phyloP scores from a whole-genome alignment of 2,888 invertebrate species.

The Hedychridium roseum region DNA sequence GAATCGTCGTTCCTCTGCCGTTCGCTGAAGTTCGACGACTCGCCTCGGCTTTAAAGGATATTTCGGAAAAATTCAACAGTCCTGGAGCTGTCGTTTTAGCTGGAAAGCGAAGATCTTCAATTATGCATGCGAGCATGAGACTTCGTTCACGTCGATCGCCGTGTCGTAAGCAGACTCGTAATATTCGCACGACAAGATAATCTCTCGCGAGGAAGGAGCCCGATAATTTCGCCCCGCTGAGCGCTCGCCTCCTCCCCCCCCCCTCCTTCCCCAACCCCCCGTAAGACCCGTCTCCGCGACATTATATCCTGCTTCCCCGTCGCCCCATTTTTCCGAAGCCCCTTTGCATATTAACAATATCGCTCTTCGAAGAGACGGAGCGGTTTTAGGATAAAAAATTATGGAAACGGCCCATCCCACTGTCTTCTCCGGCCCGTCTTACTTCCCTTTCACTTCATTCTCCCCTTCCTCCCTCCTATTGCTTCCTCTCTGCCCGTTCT shows the following conservation, averaged over 20 bases:
- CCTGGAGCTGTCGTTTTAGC: no score
- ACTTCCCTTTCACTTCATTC: slow-evolving; percentile 38
- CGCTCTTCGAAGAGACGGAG: slow-evolving; percentile 53
- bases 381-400: slow-evolving; percentile 59
- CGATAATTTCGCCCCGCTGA: slow-evolving; percentile 38
- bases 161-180: slow-evolving; percentile 34
- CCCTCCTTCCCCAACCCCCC: slow-evolving; percentile 2
- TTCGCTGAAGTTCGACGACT: no score
- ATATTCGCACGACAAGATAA: slow-evolving; percentile 53
- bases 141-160: no score
- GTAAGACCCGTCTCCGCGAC: slow-evolving; percentile 21
- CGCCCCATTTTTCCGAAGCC: slow-evolving; percentile 62
- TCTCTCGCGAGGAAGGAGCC: slow-evolving; percentile 32
- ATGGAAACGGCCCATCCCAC: slow-evolving; percentile 48
- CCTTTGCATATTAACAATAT: slow-evolving; percentile 65
- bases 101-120: no score
- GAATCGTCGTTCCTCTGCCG: no score
- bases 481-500: slow-evolving; percentile 15
- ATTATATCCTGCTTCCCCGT: slow-evolving; percentile 55
- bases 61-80: no score
- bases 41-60: no score
- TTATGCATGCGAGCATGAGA: no score
- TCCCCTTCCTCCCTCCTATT: slow-evolving; percentile 25
- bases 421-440: slow-evolving; percentile 35
- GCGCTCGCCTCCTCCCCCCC: slow-evolving; percentile 3